These are phyloP conservation scores for Lasioglossum albipes DNA, from an alignment of 1,140 invertebrate genomes.

Conservation along the genomic window DNA sequence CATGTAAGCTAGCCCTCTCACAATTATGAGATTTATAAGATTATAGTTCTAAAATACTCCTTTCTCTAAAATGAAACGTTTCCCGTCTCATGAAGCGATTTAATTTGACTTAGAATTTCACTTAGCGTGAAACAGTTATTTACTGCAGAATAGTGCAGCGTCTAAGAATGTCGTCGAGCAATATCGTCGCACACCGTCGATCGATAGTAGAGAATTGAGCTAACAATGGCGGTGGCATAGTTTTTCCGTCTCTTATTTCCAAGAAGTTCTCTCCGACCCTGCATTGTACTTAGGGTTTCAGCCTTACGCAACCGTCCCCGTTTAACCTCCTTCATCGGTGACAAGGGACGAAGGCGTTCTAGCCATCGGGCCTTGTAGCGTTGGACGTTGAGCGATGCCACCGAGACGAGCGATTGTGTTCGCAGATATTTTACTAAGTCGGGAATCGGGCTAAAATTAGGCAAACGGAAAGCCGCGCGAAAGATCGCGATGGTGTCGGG, in stretches of 20 bases:
- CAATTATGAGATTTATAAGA: too few species aligned
- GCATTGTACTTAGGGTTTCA: slow-evolving; percentile 32
- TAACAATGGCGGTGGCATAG: too few species aligned
- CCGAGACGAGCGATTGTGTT: slow-evolving; percentile 75
- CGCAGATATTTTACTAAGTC: slow-evolving; percentile 67
- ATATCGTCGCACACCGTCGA: too few species aligned
- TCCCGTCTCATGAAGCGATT: too few species aligned
- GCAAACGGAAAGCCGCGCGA: slow-evolving; percentile 33
- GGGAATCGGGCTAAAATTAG: slow-evolving; percentile 64
- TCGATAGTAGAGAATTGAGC: too few species aligned
- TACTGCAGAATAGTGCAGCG: too few species aligned
- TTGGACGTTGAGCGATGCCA: slow-evolving; percentile 77
- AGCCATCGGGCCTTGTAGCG: slow-evolving; percentile 75
- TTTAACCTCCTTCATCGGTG: slow-evolving; percentile 51
- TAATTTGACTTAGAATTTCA: too few species aligned
- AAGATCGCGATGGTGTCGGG: slow-evolving; percentile 39
- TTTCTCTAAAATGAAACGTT: too few species aligned
- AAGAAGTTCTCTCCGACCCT: not conserved
- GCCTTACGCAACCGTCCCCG: slow-evolving; percentile 50
- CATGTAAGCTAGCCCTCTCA: too few species aligned
- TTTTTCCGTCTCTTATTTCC: not conserved
- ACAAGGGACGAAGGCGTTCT: slow-evolving; percentile 57
- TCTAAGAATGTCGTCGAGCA: too few species aligned
- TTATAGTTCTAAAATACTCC: too few species aligned
- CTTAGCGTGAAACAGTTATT: too few species aligned